A percentile compares a stretch with the other conserved stretches of the same genome.
Evolutionary conservation across 2,797 vertebrate genomes (phyloP).

Genomic region (Philypnodon macrostomus): DNA sequence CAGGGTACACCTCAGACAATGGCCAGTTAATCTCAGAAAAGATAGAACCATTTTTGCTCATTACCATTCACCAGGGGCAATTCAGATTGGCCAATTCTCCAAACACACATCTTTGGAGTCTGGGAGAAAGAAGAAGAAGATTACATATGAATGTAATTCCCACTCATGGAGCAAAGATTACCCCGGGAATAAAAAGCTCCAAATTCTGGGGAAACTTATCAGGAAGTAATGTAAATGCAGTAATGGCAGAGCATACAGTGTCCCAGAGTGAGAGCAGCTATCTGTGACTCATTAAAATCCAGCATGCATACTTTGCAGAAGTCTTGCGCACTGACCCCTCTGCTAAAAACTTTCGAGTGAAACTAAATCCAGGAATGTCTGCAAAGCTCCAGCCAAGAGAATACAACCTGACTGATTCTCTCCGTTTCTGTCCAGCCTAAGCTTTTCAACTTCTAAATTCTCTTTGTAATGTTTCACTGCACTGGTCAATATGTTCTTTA

Average conservation of each 20-base stretch:
- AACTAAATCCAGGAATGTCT: slow-evolving; percentile 64
- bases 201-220: too few relatives aligned
- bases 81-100: too few relatives aligned
- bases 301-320: slow-evolving; percentile 43
- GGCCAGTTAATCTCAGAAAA: too few relatives aligned
- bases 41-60: too few relatives aligned
- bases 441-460: slow-evolving; percentile 42
- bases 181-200: too few relatives aligned
- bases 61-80: too few relatives aligned
- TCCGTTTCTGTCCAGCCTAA: slow-evolving; percentile 34
- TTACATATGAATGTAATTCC: too few relatives aligned
- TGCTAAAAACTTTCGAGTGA: slow-evolving; percentile 55
- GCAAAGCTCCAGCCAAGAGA: slow-evolving; percentile 51
- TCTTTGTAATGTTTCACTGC: slow-evolving; percentile 38
- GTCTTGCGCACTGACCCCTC: slow-evolving; percentile 49
- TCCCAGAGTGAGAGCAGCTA: slow-evolving; percentile 18
- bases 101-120: too few relatives aligned
- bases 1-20: too few relatives aligned
- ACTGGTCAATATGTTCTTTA: slow-evolving; percentile 14
- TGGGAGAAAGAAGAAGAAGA: too few relatives aligned
- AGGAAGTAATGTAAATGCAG: slow-evolving; percentile 30
- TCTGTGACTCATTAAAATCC: slow-evolving; percentile 57
- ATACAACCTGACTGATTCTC: slow-evolving; percentile 47
- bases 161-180: too few relatives aligned
- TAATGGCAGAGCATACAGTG: slow-evolving; percentile 21